Percentiles rank a stretch among this genome's conserved stretches.
phyloP scores from a whole-genome alignment of 1,140 invertebrate genomes.

The Nixonia krombeini region DNA sequence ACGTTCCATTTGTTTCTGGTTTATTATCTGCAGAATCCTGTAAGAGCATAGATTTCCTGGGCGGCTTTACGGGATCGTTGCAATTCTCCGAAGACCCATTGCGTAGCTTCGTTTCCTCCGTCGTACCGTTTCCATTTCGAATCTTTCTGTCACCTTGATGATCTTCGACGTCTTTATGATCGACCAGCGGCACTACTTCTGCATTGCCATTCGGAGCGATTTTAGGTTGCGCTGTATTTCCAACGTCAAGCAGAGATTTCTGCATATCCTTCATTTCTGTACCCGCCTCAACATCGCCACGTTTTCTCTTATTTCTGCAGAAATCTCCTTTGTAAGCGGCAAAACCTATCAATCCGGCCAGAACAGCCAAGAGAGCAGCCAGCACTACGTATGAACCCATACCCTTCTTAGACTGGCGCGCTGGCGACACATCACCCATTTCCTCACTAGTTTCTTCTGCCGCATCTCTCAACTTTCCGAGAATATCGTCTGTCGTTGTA shows the following conservation, averaged over 20 bases:
- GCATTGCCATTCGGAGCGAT: conserved; percentile 59
- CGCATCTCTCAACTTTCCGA: conserved; percentile 21
- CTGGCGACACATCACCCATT: conserved; percentile 44
- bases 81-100: no score
- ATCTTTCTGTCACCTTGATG: conserved; percentile 7
- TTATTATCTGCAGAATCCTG: conserved; percentile 26
- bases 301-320: conserved; percentile 59
- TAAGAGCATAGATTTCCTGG: conserved; percentile 50
- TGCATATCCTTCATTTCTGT: conserved; percentile 67
- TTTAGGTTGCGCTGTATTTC: conserved; percentile 52
- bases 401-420: conserved; percentile 60
- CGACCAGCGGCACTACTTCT: conserved; percentile 63
- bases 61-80: conserved; percentile 61
- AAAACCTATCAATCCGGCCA: conserved; percentile 59
- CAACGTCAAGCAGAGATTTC: conserved; percentile 58
- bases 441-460: conserved; percentile 23
- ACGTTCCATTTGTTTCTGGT: conserved; percentile 37
- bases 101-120: conserved; percentile 15
- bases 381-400: conserved; percentile 67
- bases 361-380: conserved; percentile 53
- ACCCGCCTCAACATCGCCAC: conserved; percentile 60
- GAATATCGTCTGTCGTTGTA: conserved; percentile 17
- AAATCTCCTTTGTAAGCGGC: conserved; percentile 67
- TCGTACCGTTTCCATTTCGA: conserved; percentile 16
- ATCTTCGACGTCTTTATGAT: conserved; percentile 29